These are phyloP conservation scores for Marmota flaviventris DNA, from an alignment of 2,113 vertebrate genomes.

Conservation along the genomic window DNA sequence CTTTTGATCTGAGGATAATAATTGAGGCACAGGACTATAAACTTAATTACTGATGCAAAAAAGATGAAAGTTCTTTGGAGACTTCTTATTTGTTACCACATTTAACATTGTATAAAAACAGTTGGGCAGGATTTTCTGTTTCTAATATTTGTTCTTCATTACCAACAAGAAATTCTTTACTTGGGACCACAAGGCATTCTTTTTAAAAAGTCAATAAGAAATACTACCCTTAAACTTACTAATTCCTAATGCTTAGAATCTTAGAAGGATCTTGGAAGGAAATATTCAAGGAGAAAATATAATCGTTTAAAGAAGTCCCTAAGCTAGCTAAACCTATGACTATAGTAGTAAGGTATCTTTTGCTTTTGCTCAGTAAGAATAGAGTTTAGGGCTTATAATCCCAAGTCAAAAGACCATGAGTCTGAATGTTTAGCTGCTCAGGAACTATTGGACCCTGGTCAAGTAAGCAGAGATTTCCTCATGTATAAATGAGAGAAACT, in stretches of 20 bases:
- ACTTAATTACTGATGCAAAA: constrained; percentile 33
- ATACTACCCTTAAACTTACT: neutral
- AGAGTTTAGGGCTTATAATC: neutral
- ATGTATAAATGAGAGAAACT: constrained; percentile 28
- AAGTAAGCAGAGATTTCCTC: neutral
- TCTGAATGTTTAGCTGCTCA: neutral
- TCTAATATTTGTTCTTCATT: neutral
- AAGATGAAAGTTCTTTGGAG: neutral
- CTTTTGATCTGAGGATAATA: neutral
- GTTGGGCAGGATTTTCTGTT: neutral
- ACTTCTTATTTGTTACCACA: neutral
- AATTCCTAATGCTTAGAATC: neutral
- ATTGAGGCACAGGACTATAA: neutral
- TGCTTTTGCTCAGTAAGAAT: neutral
- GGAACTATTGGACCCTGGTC: neutral
- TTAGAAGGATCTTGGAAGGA: neutral
- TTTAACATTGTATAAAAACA: neutral
- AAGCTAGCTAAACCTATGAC: neutral
- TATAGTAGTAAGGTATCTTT: neutral
- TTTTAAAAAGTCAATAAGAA: neutral
- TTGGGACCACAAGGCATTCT: neutral
- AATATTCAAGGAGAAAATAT: neutral
- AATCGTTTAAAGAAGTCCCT: neutral
- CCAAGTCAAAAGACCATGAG: neutral
- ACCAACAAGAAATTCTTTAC: neutral